These are phyloP conservation scores for Heptranchias perlo DNA, from an alignment of 2,113 vertebrate species.

Conservation along the genomic window DNA sequence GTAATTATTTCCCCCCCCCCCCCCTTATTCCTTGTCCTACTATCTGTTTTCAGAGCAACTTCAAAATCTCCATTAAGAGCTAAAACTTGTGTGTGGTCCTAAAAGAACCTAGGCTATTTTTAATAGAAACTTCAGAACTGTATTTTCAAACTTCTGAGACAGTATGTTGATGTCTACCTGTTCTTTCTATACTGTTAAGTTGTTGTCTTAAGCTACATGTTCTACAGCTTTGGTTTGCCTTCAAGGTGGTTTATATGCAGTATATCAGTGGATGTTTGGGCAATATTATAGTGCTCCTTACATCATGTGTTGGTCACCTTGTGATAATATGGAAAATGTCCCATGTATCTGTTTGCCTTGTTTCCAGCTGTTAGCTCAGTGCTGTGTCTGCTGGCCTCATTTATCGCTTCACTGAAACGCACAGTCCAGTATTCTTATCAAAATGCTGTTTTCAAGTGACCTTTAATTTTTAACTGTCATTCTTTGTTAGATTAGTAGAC, in stretches of 20 bases:
- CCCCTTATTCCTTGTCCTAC: neutral
- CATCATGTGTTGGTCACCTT: neutral
- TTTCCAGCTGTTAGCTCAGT: neutral
- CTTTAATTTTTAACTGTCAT: neutral
- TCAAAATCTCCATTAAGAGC: neutral
- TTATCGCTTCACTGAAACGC: neutral
- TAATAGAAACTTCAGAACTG: neutral
- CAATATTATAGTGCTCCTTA: neutral
- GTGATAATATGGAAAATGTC: neutral
- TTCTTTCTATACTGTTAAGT: neutral
- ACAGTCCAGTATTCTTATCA: neutral
- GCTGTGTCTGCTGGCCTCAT: neutral
- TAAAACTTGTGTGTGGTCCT: neutral
- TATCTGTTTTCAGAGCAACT: neutral
- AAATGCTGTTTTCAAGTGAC: slow-evolving; percentile 14
- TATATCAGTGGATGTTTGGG: neutral
- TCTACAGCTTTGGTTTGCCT: slow-evolving; percentile 18
- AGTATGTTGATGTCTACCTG: neutral
- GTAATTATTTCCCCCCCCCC: too few species aligned
- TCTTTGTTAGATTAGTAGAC: neutral
- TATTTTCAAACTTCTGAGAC: neutral
- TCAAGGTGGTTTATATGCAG: neutral
- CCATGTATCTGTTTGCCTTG: neutral
- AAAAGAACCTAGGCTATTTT: neutral
- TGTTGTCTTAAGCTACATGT: neutral